Evolutionary conservation across 2,888 invertebrate species (phyloP).

Genomic region (Leptinotarsa rubiginosa): DNA sequence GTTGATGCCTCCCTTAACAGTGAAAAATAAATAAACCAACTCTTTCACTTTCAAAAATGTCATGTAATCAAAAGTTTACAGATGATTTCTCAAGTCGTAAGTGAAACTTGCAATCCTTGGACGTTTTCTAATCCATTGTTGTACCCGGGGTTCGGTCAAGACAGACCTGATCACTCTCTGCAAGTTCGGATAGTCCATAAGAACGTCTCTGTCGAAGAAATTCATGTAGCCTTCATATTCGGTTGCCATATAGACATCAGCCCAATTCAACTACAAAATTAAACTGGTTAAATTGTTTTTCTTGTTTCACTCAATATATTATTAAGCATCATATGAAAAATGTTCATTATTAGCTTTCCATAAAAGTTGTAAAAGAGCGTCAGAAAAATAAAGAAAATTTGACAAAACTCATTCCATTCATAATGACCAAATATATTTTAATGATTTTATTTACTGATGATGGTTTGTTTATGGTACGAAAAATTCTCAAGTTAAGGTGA

Average conservation of each 20-base stretch:
- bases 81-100: slow-evolving; percentile 31
- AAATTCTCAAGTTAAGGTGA: too few relatives aligned
- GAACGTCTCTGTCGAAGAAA: slow-evolving; percentile 25
- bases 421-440: too few relatives aligned
- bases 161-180: slow-evolving; percentile 71
- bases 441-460: too few relatives aligned
- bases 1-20: too few relatives aligned
- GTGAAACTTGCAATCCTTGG: slow-evolving; percentile 59
- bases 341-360: neutral
- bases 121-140: slow-evolving; percentile 74
- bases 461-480: too few relatives aligned
- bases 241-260: slow-evolving; percentile 23
- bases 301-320: neutral
- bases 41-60: too few relatives aligned
- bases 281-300: neutral
- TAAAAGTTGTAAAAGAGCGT: too few relatives aligned
- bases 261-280: slow-evolving; percentile 31
- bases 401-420: too few relatives aligned
- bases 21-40: too few relatives aligned
- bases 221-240: slow-evolving; percentile 25
- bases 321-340: neutral
- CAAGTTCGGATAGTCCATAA: slow-evolving; percentile 71
- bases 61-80: slow-evolving; percentile 8
- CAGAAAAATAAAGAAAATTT: too few relatives aligned
- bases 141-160: slow-evolving; percentile 70